Conservation (phyloP, 2,113 vertebrate genomes). For the Otus sunia region DNA sequence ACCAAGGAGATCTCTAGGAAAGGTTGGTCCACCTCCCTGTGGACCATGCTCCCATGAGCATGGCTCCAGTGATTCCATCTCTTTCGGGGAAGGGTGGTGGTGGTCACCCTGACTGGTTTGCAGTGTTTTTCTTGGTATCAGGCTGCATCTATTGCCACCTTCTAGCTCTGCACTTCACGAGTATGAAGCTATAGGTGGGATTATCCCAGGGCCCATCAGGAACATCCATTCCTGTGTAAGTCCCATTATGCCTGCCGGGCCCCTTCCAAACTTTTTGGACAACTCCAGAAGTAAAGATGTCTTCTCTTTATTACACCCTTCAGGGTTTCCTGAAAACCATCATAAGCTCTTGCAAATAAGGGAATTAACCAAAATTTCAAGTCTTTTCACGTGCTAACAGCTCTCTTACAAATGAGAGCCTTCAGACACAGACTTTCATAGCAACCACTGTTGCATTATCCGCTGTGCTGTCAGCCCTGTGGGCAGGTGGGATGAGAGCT, state of each 20-base stretch:
- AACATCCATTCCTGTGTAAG: background rate
- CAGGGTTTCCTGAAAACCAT: background rate
- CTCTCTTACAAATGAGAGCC: background rate
- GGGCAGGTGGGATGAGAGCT: background rate
- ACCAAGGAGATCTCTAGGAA: background rate
- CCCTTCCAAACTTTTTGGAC: background rate
- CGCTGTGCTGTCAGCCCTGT: background rate
- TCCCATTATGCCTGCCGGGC: background rate
- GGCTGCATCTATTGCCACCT: background rate
- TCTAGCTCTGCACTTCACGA: background rate
- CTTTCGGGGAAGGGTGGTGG: background rate
- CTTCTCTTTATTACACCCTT: background rate
- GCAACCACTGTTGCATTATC: background rate
- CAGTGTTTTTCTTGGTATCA: background rate
- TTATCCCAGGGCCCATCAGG: background rate
- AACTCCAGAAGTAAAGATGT: background rate
- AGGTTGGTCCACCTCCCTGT: background rate
- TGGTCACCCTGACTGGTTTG: background rate
- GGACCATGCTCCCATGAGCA: background rate
- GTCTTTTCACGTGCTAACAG: background rate
- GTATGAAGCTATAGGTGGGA: background rate
- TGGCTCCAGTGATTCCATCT: fast-evolving
- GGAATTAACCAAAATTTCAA: background rate
- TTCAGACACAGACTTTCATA: background rate
- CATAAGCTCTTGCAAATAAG: background rate